phyloP scores from a whole-genome alignment of 1,140 invertebrate genomes.

The Adelges cooleyi region DNA sequence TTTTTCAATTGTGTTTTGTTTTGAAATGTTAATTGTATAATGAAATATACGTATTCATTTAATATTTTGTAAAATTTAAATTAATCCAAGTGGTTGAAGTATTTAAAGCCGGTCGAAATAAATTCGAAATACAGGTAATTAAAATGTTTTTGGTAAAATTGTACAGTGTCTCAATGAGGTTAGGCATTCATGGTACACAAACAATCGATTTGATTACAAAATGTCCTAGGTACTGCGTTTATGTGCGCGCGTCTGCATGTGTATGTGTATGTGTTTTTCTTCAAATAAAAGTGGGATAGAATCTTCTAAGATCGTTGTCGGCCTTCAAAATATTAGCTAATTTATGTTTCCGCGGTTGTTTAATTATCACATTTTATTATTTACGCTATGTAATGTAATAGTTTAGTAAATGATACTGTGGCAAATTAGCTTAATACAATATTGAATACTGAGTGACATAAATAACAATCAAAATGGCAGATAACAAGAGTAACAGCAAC shows the following conservation, averaged over 20 bases:
- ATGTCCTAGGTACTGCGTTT: background rate
- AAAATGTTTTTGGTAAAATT: background rate
- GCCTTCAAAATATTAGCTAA: constrained; percentile 9
- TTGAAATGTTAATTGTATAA: background rate
- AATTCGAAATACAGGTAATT: constrained; percentile 9
- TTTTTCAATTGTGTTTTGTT: background rate
- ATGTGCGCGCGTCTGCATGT: background rate
- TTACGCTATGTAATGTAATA: background rate
- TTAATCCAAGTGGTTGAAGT: background rate
- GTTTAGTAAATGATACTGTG: too few relatives aligned
- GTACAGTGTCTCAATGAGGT: background rate
- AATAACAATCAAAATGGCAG: background rate
- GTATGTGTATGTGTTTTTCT: background rate
- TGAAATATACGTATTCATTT: background rate
- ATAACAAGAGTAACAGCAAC: background rate
- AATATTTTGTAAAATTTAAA: background rate
- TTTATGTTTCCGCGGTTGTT: constrained; percentile 7
- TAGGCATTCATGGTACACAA: background rate
- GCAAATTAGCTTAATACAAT: background rate
- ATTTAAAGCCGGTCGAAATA: background rate
- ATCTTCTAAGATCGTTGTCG: background rate
- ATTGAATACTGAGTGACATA: background rate
- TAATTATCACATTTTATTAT: background rate
- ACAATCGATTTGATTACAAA: constrained; percentile 24
- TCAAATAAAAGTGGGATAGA: background rate